phyloP scores from a whole-genome alignment of 1,140 invertebrate genomes.

The Ladona fulva region DNA sequence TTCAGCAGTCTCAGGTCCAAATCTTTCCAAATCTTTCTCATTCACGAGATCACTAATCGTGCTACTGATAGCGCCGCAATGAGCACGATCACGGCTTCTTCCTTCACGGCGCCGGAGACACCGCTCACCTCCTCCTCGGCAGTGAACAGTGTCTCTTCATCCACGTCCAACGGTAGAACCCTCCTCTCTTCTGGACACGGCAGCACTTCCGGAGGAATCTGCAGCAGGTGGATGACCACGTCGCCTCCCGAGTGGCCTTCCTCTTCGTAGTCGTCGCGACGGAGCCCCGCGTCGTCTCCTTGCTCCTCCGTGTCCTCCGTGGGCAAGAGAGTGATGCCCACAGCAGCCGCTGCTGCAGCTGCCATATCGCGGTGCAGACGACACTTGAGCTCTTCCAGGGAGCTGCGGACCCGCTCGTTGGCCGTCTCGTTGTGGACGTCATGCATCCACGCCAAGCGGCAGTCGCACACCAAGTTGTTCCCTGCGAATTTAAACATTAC shows the following conservation, averaged over 20 bases:
- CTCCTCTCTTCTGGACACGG: constrained; percentile 55
- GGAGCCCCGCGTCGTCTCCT: constrained; percentile 24
- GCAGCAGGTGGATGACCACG: constrained; percentile 41
- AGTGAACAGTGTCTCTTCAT: not conserved
- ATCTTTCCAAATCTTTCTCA: not conserved
- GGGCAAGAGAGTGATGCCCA: not conserved
- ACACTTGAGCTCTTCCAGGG: constrained; percentile 57
- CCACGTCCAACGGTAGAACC: constrained; percentile 38
- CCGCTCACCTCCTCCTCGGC: not conserved
- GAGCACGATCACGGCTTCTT: not conserved
- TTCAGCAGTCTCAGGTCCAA: too few species aligned
- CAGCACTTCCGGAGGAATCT: constrained; percentile 51
- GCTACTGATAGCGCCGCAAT: not conserved
- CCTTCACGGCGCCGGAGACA: not conserved
- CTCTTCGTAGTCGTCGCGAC: constrained; percentile 22
- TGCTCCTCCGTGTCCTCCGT: constrained; percentile 27
- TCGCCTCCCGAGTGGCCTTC: constrained; percentile 29
- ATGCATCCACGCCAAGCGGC: constrained; percentile 65
- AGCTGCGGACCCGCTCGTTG: constrained; percentile 52
- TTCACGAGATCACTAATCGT: not conserved
- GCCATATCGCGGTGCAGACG: constrained; percentile 37
- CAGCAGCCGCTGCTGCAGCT: constrained; percentile 30
- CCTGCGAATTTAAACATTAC: constrained; percentile 47
- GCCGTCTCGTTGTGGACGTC: constrained; percentile 60
- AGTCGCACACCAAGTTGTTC: constrained; percentile 70